Evolutionary conservation across 2,888 invertebrate genomes (phyloP).

Genomic region (Drosophila algonquin): DNA sequence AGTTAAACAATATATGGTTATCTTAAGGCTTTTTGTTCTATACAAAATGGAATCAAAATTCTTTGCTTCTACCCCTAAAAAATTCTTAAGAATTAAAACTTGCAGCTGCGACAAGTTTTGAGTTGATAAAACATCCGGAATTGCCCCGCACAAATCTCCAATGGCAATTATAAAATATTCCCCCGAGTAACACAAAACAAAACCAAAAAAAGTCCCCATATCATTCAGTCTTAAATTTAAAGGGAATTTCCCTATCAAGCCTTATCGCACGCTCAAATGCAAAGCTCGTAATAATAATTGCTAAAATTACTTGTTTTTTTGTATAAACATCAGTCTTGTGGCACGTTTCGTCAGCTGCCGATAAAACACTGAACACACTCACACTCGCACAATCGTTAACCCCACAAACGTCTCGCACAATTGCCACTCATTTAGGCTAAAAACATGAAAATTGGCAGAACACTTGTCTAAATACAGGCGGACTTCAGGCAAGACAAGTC

Average conservation of each 20-base stretch:
- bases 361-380: background rate
- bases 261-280: conserved; percentile 1
- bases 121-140: background rate
- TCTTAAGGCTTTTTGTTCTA: too few species aligned
- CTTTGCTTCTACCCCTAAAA: background rate
- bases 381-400: conserved; percentile 37
- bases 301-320: background rate
- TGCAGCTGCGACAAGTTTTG: background rate
- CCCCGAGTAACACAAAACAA: background rate
- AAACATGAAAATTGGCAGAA: conserved; percentile 41
- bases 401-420: conserved; percentile 38
- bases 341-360: background rate
- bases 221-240: background rate
- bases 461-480: conserved; percentile 62
- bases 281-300: background rate
- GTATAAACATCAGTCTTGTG: background rate
- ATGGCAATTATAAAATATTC: background rate
- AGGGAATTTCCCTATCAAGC: background rate
- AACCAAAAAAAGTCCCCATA: background rate
- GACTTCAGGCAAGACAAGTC: conserved; percentile 31
- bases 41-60: background rate
- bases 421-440: conserved; percentile 11
- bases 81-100: background rate
- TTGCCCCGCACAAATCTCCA: background rate
- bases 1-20: background rate